phyloP scores from a whole-genome alignment of 2,113 vertebrate species.

The Zosterops japonicus region DNA sequence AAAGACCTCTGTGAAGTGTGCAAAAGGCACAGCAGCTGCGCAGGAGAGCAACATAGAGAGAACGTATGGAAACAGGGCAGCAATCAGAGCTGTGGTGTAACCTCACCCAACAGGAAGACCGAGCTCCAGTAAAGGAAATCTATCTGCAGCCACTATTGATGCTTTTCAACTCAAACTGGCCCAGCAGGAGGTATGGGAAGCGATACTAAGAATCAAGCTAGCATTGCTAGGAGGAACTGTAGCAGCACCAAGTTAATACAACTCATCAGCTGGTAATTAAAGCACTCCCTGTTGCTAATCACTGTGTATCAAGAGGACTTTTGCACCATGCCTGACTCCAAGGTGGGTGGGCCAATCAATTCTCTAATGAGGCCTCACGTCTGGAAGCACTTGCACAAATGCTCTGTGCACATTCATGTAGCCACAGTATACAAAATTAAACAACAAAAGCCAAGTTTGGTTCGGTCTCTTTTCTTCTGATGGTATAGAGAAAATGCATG shows the following conservation, averaged over 20 bases:
- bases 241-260: not conserved
- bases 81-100: not conserved
- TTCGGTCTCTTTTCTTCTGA: not conserved
- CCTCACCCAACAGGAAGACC: not conserved
- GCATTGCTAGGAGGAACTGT: not conserved
- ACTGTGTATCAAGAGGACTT: not conserved
- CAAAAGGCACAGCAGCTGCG: rapidly evolving
- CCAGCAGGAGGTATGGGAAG: not conserved
- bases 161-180: not conserved
- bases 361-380: not conserved
- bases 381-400: not conserved
- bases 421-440: not conserved
- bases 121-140: not conserved
- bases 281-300: not conserved
- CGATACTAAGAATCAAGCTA: not conserved
- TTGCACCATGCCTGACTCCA: not conserved
- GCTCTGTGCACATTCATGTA: not conserved
- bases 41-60: not conserved
- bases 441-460: not conserved
- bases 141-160: not conserved
- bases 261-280: not conserved
- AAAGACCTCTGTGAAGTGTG: rapidly evolving
- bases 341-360: not conserved
- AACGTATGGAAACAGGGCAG: rapidly evolving
- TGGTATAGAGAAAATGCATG: not conserved